phyloP scores from a whole-genome alignment of 2,888 invertebrate genomes.

The Colostygia pectinataria region DNA sequence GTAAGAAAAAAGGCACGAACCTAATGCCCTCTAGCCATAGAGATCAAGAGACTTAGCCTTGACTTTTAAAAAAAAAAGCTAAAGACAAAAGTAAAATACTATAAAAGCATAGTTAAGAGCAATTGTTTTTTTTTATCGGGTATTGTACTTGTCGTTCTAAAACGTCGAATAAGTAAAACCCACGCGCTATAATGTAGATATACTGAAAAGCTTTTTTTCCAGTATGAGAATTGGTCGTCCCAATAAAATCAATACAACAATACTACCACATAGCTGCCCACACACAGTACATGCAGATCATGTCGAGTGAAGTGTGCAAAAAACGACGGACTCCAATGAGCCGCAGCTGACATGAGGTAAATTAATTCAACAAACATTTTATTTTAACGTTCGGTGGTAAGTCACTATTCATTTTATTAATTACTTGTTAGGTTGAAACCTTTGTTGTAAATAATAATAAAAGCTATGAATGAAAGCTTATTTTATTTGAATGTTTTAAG shows the following conservation, averaged over 20 bases:
- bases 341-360: conserved; percentile 12
- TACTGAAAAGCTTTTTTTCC: conserved; percentile 3
- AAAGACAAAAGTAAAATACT: no score
- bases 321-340: conserved; percentile 6
- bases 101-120: no score
- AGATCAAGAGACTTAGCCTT: no score
- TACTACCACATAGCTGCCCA: conserved; percentile 4
- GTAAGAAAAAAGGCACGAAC: not conserved
- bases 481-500: no score
- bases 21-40: not conserved
- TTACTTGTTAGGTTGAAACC: no score
- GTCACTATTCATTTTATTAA: not conserved
- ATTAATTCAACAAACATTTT: conserved; percentile 15
- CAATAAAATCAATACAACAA: conserved; percentile 6
- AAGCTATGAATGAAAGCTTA: no score
- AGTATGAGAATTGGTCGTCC: conserved; percentile 4
- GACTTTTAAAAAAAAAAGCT: no score
- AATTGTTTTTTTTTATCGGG: no score
- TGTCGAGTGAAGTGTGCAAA: conserved; percentile 14
- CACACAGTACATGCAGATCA: conserved; percentile 18
- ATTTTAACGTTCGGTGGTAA: not conserved
- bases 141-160: no score
- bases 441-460: no score
- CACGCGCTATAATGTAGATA: no score
- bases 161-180: no score